These are phyloP conservation scores for Oryctolagus cuniculus DNA, from an alignment of 2,113 vertebrate species.

Conservation along the genomic window DNA sequence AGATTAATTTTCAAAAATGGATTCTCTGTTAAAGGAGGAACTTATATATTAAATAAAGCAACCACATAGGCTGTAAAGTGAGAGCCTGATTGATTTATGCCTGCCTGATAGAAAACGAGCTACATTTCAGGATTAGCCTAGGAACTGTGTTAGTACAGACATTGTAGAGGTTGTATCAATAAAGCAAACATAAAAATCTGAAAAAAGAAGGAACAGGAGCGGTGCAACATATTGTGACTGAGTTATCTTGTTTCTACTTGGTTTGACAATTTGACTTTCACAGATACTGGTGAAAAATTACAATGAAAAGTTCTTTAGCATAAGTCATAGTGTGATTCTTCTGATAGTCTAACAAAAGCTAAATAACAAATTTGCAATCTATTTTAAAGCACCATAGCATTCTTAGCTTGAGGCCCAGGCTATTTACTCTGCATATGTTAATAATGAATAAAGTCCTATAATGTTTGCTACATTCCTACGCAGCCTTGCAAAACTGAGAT, in stretches of 20 bases:
- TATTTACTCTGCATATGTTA: constrained; percentile 70
- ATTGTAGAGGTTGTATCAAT: neutral
- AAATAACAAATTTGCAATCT: constrained; percentile 54
- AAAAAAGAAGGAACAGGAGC: neutral
- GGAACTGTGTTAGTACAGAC: neutral
- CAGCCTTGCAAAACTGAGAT: constrained; percentile 35
- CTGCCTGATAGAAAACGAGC: neutral
- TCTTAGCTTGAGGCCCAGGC: constrained; percentile 21
- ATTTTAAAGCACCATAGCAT: neutral
- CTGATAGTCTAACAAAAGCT: constrained; percentile 23
- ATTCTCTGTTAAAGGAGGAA: neutral
- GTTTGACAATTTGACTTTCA: neutral
- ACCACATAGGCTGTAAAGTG: neutral
- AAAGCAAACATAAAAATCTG: neutral
- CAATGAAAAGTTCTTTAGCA: neutral
- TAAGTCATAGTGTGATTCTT: constrained; percentile 11
- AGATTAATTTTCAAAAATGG: neutral
- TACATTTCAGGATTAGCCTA: neutral
- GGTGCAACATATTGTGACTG: neutral
- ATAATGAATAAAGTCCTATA: constrained; percentile 6
- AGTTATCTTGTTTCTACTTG: constrained; percentile 7
- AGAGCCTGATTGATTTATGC: neutral
- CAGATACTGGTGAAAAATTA: constrained; percentile 28
- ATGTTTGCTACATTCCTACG: neutral
- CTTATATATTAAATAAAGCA: neutral